Base-by-base conservation (phyloP, 2,888 invertebrate genomes). In the Anarsia innoxiella region DNA sequence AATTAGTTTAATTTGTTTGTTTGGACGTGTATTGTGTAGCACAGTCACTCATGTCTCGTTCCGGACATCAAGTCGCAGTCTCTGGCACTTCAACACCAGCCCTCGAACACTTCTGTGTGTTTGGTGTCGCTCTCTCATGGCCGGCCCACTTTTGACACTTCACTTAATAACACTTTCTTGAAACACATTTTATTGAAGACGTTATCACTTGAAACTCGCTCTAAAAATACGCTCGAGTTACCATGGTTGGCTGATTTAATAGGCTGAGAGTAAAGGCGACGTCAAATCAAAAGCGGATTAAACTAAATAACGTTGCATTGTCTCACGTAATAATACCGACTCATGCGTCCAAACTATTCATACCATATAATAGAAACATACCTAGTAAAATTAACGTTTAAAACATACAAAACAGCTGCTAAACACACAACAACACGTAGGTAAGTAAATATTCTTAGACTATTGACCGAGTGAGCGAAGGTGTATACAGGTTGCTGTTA, bases 91-190 rank as follows among this genome's bases (percentile, higher is more conserved):
- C 54, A 66, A 67, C 79, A 70, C 79, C 82, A 71, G 71, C 83
- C 83, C 78, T 72, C 82, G 66, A 63, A 70, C 78, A 58, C 68
- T 72, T 46, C 61, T 70, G 62, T 67, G 63, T 59, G 56, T 60
- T 50, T 67, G 66, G 48, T 75, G 64, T 70, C 73, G 66, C 66
- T 71, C 68, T 72, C 74, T 84, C 84, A 84, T 84, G 83, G 84
- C 84, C 82, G 75, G 72, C 79, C 80, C 70, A 76, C 76, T 78
- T 74, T 66, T 66, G 53, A 71, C 76, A 82, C 80, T 78, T 67
- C 62, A 70, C 70, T 63, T 49, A 59, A 65, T 62, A 73, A 79
- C 76, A 82, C 77, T 70, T 62, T 57, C 47, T 49, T 59, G 56
- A 46, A 56, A 61, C 61, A 69, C 79, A 82, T 76, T 51, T 65